Evolutionary conservation across 2,113 vertebrate species (phyloP), one percentile per base, ranked within the genome.

Genomic region (Solea solea): DNA sequence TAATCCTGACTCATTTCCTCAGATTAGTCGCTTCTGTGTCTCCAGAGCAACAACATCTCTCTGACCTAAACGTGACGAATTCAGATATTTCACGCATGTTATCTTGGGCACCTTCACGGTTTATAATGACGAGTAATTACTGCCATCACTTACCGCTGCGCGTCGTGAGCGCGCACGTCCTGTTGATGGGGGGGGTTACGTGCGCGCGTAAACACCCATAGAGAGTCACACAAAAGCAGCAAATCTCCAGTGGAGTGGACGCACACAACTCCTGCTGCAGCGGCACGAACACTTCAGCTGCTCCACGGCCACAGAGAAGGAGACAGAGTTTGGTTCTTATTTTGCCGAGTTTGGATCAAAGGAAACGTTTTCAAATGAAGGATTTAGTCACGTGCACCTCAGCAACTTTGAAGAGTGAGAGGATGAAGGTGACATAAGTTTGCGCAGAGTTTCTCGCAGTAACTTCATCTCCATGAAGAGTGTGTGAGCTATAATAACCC

Each of bases 81-180:
- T 13, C 2, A 48, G 12, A 3, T 48, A 48, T 12, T 12, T 14
- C 1, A 2, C 41, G 27, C 40, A 2, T 2, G 5, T 3, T 28
- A 9, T 54, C 61, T 59, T 7, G 13, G 12, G 50, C 11, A 21
- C n/a, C 39, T 16, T 54, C 44, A 14, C 0, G 11, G 9, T 5
- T 49, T 11, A 7, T n/a, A 2, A 54, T 25, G 5, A 34, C 3
- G 34, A 45, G 8, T 12, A 45, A 48, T 13, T 48, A 48, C 11
- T 49, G 21, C 45, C 66, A 16, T 52, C 39, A 34, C 54, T 42
- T 25, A 13, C 10, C 50, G 5, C 25, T 15, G 13, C 9, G 10
- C 27, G 58, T 54, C 88, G 77, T 81, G 92, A 77, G 69, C 83
- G 90, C 90, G 90, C 86, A 88, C 90, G 90, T 77, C 54, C 14